Evolutionary conservation across 2,888 invertebrate genomes (phyloP), one percentile per base, ranked within the genome.

Genomic region (Bugula neritina): DNA sequence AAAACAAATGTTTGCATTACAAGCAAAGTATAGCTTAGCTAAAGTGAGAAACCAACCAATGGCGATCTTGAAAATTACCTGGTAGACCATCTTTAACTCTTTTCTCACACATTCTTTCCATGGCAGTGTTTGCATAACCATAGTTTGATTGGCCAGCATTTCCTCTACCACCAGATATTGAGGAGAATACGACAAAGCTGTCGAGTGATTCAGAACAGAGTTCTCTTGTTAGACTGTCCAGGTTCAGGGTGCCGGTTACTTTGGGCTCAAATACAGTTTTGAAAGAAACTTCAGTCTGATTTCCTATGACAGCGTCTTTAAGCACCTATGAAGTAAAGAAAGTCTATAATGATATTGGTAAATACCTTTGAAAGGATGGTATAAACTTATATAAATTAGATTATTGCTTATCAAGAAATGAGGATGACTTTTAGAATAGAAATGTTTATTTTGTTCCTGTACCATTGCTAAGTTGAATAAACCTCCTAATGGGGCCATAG

Each of bases 101-200:
- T 74, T 88, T 89, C 86, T 95, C 97, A 83, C 92, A 92, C 75
- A 97, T 89, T 75, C 98, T 89, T 86, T 98, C 98, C 97, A 98
- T 98, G 63, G 91, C 91, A 0, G 96, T 95, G 87, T 99, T 99
- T 72, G 98, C 96, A 78, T 93, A 88, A 72, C 97, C 98, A 84
- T 99, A 99, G 87, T 98, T 99, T 74, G 91, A 89, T 86, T 99
- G 98, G 1, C 98, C 98, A 71, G 92, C 89, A 86, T 98, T 97
- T 74, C 98, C 99, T 77, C 96, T 90, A 21, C 98, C 98, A 85
- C 96, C 95, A 54, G 94, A 93, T 73, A 98, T 92, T 58, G 95
- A 95, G 54, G 98, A 98, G 87, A 97, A 99, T 73, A 90, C 92
- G 71, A 98, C 94, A 83, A 98, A 99, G 87, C 94, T 91, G 80